These are phyloP conservation scores for Diaphora mendica DNA, from an alignment of 2,888 invertebrate genomes.

Conservation along the genomic window DNA sequence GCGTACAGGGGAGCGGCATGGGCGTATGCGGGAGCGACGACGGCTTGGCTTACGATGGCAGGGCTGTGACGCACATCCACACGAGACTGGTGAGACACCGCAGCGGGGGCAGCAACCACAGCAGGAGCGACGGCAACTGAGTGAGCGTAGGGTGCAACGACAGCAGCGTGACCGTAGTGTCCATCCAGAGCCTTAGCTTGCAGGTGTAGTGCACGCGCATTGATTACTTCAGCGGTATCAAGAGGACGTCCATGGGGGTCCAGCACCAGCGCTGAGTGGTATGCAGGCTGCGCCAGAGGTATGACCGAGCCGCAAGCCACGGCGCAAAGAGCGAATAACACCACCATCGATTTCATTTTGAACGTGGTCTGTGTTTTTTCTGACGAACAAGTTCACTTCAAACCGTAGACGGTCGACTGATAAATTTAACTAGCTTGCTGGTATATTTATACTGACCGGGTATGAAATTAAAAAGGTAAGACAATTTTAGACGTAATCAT, in stretches of 20 bases:
- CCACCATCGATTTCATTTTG: conserved; percentile 83
- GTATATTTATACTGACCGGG: conserved; percentile 81
- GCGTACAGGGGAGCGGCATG: conserved; percentile 42
- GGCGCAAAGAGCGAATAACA: conserved; percentile 88
- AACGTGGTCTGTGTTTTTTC: conserved; percentile 69
- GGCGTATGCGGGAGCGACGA: conserved; percentile 38
- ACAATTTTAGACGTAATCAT: conserved; percentile 61
- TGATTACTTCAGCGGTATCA: conserved; percentile 82
- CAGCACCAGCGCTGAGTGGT: conserved; percentile 80
- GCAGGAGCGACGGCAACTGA: conserved; percentile 57
- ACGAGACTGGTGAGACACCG: conserved; percentile 73
- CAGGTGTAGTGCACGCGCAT: conserved; percentile 80
- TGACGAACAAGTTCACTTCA: conserved; percentile 77
- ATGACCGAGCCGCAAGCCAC: conserved; percentile 85
- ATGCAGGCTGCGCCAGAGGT: conserved; percentile 79
- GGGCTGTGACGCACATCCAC: conserved; percentile 66
- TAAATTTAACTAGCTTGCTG: conserved; percentile 55
- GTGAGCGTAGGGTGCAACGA: conserved; percentile 67
- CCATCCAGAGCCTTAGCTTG: conserved; percentile 81
- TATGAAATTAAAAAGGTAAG: conserved; percentile 78
- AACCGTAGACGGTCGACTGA: conserved; percentile 62
- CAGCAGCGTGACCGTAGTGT: conserved; percentile 64
- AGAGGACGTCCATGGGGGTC: conserved; percentile 82
- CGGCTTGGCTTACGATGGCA: conserved; percentile 57
- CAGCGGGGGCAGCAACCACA: conserved; percentile 54